phyloP scores from a whole-genome alignment of 2,888 invertebrate genomes.

The Rhopalosiphum nymphaeae region DNA sequence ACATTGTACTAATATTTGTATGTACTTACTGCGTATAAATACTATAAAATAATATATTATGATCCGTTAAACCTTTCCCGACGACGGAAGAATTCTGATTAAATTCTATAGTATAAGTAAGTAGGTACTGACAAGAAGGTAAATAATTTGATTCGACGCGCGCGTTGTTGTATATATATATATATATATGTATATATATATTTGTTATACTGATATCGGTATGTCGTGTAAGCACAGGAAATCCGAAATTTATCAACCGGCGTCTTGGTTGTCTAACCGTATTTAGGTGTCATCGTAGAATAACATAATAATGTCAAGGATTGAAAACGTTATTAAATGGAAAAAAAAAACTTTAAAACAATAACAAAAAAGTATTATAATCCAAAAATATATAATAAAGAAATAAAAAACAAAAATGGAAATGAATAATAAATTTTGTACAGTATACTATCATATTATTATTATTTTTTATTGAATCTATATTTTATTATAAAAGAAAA shows the following conservation, averaged over 20 bases:
- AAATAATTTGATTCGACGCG: conserved; percentile 5
- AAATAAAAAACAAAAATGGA: background rate
- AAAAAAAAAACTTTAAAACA: background rate
- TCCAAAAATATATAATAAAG: background rate
- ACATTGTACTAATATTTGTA: background rate
- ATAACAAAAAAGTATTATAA: background rate
- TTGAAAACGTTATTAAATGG: background rate
- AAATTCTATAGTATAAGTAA: background rate
- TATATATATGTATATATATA: background rate
- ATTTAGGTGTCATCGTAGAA: background rate
- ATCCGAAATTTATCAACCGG: background rate
- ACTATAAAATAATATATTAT: background rate
- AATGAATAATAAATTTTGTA: background rate
- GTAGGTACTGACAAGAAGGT: background rate
- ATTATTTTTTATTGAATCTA: background rate
- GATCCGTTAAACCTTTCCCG: background rate
- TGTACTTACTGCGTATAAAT: background rate
- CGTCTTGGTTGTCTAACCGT: conserved; percentile 6
- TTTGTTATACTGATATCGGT: background rate
- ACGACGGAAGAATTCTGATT: background rate
- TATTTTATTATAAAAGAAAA: background rate
- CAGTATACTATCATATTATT: background rate
- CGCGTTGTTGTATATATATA: background rate
- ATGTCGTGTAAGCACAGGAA: background rate
- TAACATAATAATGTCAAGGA: background rate